phyloP scores from a whole-genome alignment of 2,888 invertebrate genomes.

The Parasteatoda lunata region DNA sequence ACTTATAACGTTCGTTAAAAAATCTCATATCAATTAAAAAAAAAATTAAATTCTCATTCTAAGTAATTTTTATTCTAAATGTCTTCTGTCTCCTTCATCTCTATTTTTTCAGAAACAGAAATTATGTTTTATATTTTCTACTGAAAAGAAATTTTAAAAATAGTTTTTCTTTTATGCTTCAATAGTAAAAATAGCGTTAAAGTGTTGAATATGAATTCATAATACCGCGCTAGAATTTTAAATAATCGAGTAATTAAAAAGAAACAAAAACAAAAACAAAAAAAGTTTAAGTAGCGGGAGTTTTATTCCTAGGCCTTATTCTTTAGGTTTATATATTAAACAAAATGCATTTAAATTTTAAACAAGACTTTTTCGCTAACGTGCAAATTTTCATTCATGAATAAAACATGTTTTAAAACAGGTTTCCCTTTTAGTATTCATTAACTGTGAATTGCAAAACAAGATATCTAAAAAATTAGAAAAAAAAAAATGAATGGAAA shows the following conservation, averaged over 20 bases:
- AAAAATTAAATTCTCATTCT: too few relatives aligned
- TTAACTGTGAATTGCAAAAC: slow-evolving; percentile 3
- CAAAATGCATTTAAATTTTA: slow-evolving; percentile 1
- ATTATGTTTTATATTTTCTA: too few relatives aligned
- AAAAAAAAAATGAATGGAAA: background rate
- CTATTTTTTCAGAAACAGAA: too few relatives aligned
- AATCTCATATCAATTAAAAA: too few relatives aligned
- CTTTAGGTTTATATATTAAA: background rate
- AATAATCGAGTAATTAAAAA: background rate
- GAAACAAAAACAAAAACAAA: background rate
- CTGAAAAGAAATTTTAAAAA: too few relatives aligned
- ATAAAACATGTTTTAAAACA: slow-evolving; percentile 3
- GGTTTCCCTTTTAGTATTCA: slow-evolving; percentile 7
- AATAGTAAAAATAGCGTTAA: too few relatives aligned
- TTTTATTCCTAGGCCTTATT: background rate
- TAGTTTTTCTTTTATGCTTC: too few relatives aligned
- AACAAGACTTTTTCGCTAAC: too few relatives aligned
- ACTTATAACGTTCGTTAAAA: too few relatives aligned
- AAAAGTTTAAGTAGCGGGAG: background rate
- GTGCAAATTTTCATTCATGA: background rate
- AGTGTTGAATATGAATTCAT: too few relatives aligned
- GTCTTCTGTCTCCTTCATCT: too few relatives aligned
- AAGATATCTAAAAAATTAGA: background rate
- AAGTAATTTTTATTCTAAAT: too few relatives aligned
- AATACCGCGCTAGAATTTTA: background rate